A percentile compares a stretch with the other conserved stretches of the same genome.
Conservation (phyloP, 2,113 vertebrate genomes). For the Sigmodon hispidus region DNA sequence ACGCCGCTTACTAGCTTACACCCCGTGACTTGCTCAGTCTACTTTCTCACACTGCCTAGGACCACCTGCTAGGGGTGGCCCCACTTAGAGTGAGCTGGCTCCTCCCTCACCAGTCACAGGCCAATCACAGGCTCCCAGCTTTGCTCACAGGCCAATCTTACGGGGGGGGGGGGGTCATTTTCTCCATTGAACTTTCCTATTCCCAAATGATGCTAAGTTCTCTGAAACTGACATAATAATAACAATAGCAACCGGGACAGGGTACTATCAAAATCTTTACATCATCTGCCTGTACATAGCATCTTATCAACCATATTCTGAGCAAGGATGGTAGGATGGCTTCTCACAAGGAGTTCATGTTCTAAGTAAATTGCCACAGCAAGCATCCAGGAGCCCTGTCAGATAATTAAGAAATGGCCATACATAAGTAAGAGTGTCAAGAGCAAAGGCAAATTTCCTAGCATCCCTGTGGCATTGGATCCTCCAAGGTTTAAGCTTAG, state of each 20-base stretch:
- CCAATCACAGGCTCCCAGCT: no score
- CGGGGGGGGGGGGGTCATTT: no score
- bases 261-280: neutral
- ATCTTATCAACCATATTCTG: neutral
- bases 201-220: neutral
- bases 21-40: neutral
- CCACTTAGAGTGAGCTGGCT: neutral
- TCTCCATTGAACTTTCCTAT: neutral
- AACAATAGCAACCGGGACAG: neutral
- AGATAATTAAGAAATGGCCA: neutral
- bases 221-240: no score
- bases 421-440: rapidly evolving
- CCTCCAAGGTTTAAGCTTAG: neutral
- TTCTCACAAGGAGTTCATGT: neutral
- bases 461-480: rapidly evolving
- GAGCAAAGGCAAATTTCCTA: neutral
- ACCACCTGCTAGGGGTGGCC: neutral
- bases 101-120: neutral
- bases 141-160: neutral
- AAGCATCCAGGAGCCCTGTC: neutral
- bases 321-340: neutral
- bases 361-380: neutral
- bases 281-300: neutral
- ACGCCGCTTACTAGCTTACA: no score
- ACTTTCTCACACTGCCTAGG: neutral